phyloP scores from a whole-genome alignment of 2,888 invertebrate species.

The Ichneumon xanthorius region DNA sequence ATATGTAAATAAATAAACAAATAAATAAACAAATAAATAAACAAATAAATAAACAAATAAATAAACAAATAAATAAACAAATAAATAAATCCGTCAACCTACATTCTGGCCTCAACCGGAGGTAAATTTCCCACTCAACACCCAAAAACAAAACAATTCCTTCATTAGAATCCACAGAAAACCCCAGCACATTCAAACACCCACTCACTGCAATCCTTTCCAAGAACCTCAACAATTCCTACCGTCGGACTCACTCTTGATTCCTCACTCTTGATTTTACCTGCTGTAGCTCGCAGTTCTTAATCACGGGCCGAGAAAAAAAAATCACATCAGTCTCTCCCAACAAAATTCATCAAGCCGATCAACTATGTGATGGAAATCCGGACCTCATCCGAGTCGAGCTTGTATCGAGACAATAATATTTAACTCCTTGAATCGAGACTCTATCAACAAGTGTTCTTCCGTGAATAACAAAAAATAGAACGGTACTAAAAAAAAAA shows the following conservation, averaged over 20 bases:
- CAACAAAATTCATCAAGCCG: neutral
- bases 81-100: too few relatives aligned
- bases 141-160: neutral
- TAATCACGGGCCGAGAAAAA: neutral
- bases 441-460: too few relatives aligned
- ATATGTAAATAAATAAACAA: too few relatives aligned
- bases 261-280: neutral
- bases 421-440: neutral
- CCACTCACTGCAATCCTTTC: constrained; percentile 18
- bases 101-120: neutral
- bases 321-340: neutral
- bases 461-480: too few relatives aligned
- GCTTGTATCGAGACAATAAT: neutral
- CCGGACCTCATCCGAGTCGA: neutral
- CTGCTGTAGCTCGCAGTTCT: neutral
- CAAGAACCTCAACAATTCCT: neutral
- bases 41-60: too few relatives aligned
- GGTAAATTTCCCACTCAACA: neutral
- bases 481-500: too few relatives aligned
- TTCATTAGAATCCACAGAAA: too few relatives aligned
- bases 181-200: neutral
- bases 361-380: neutral
- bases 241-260: neutral
- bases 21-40: too few relatives aligned
- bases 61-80: too few relatives aligned